Conservation (phyloP, 64 coral and sea anemone species). For the Montipora efflorescens region DNA sequence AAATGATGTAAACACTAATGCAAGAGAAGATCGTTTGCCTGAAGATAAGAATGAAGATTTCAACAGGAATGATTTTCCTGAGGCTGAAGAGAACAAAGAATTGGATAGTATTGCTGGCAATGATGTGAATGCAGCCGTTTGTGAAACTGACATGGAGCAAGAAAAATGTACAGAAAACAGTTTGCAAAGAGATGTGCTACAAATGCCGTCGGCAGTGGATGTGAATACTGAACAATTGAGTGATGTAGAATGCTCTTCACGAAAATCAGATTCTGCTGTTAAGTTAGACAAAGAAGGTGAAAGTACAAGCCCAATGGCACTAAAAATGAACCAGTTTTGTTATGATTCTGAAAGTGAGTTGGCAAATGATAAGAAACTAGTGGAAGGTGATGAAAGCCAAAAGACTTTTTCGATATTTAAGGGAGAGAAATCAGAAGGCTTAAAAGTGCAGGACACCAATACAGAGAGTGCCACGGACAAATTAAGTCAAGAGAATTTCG, state of each 20-base stretch:
- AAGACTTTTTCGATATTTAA: not conserved
- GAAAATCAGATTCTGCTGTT: not conserved
- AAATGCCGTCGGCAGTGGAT: not conserved
- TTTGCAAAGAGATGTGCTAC: not conserved
- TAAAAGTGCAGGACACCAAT: not conserved
- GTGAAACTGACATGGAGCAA: not conserved
- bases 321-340: not conserved
- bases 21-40: not conserved
- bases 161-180: not conserved
- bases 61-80: too few species aligned
- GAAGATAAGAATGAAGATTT: not conserved
- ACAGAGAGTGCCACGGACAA: not conserved
- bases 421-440: not conserved
- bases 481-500: not conserved
- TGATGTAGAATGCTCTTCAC: too few species aligned
- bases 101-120: too few species aligned
- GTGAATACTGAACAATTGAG: too few species aligned
- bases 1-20: not conserved
- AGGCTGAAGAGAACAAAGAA: too few species aligned
- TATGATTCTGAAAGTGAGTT: not conserved
- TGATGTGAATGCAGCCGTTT: not conserved
- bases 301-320: too few species aligned
- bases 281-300: not conserved
- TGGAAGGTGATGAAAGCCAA: not conserved
- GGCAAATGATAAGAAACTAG: not conserved